phyloP scores from a whole-genome alignment of 2,797 vertebrate genomes.

The Acanthopagrus latus region DNA sequence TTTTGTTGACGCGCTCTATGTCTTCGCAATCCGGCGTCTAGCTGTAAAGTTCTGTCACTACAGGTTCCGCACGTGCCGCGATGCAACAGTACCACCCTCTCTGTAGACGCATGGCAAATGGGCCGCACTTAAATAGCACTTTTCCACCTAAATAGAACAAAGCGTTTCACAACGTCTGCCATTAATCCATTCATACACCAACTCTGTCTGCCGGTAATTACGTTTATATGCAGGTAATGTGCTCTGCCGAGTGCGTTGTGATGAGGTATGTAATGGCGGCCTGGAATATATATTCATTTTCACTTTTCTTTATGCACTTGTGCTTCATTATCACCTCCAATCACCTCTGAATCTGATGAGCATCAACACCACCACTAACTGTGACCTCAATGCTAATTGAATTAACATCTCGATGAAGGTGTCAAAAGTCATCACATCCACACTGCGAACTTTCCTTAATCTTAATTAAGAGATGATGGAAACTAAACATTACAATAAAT shows the following conservation, averaged over 20 bases:
- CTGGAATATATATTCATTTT: background rate
- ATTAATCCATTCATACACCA: constrained; percentile 23
- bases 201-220: constrained; percentile 21
- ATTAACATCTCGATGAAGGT: no score
- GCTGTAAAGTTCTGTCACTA: background rate
- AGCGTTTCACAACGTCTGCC: constrained; percentile 7
- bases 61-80: background rate
- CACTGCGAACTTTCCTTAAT: no score
- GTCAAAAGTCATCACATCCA: no score
- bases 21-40: background rate
- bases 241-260: background rate
- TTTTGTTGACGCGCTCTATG: background rate
- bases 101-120: background rate
- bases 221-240: constrained; percentile 9
- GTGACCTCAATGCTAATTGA: no score
- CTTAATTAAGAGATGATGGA: no score
- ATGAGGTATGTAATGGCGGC: constrained; percentile 6
- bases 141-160: constrained; percentile 7
- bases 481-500: background rate
- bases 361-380: no score
- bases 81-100: background rate
- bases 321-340: no score
- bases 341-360: no score
- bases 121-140: constrained; percentile 5
- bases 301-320: no score